Evolutionary conservation across 2,888 invertebrate species (phyloP).

Genomic region (Trichopoda pennipes): DNA sequence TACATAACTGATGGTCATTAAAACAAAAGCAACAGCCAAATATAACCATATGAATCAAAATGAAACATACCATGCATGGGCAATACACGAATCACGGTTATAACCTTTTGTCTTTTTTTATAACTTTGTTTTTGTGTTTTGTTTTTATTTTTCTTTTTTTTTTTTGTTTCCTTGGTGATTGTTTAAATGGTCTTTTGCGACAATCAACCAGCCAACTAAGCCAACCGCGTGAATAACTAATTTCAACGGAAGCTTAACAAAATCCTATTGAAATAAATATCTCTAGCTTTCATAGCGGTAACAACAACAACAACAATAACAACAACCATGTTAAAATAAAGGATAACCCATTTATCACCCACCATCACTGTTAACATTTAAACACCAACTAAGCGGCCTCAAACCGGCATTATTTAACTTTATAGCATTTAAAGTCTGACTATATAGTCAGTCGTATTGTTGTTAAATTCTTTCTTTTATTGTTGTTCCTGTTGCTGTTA

Average conservation of each 20-base stretch:
- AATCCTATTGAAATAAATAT: constrained; percentile 69
- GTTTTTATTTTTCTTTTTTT: constrained; percentile 41
- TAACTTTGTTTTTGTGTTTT: constrained; percentile 11
- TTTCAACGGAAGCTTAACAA: constrained; percentile 77
- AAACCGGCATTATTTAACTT: constrained; percentile 57
- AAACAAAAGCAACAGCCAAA: constrained; percentile 76
- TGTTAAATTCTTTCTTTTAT: constrained; percentile 31
- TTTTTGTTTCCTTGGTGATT: constrained; percentile 70
- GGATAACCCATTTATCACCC: constrained; percentile 67
- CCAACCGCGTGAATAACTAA: constrained; percentile 81
- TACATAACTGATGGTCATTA: constrained; percentile 73
- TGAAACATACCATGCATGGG: constrained; percentile 61
- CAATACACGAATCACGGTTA: constrained; percentile 68
- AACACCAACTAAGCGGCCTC: constrained; percentile 58
- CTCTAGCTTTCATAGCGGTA: constrained; percentile 26
- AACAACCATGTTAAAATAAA: constrained; percentile 66
- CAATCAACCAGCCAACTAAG: constrained; percentile 64
- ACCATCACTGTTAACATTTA: constrained; percentile 69
- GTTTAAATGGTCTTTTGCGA: constrained; percentile 71
- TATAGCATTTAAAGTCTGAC: constrained; percentile 27
- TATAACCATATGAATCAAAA: constrained; percentile 65
- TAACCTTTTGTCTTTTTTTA: constrained; percentile 68
- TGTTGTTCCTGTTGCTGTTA: constrained; percentile 30
- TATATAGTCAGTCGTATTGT: constrained; percentile 27
- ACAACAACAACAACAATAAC: constrained; percentile 63